Evolutionary conservation across 2,113 vertebrate genomes (phyloP), one percentile per base, ranked within the genome.

Genomic region (Actinemys pallida): DNA sequence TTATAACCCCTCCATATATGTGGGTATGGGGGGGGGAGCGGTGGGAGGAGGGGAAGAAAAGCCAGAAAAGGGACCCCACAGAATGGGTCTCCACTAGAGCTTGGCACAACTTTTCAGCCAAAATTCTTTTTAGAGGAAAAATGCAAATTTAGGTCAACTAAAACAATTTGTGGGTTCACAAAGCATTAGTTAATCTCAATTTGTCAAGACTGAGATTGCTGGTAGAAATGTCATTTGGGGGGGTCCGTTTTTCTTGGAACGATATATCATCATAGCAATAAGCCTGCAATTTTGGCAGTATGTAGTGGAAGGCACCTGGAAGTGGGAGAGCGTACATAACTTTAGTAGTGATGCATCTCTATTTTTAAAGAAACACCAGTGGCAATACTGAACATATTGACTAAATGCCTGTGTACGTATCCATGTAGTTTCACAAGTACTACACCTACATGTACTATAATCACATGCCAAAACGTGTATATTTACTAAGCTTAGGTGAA

Each of bases 301-400:
- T 6, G 27, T 1, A 56, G 84, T 89, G 10, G 81, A 94, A 75
- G 92, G 81, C 72, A 95, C 90, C 89, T 88, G 92, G 85, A 79
- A 92, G 65, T 0, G 92, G 83, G 47, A 69, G 39, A 87, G 83
- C n/a, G 22, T 35, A 65, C 53, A 10, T 50, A 16, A 90, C 95
- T 83, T 90, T 91, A 87, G 72, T 57, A 57, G 4, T 83, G 89
- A 10, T 88, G 81, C 13, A 25, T 86, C 92, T 75, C 25, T 93
- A 22, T 54, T 91, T 22, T 65, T 80, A 57, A 92, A 92, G 79
- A 25, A 83, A 35, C 6, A 47, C 13, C 27, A 52, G 27, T 1
- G 10, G 1, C 35, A 5, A 87, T 20, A 49, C 4, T 50, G 14
- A 10, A 6, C 25, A 47, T 17, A 31, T 20, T 8, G 80, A 86